phyloP scores from a whole-genome alignment of 2,888 invertebrate genomes.

The Sinodicranocentrus sp. region DNA sequence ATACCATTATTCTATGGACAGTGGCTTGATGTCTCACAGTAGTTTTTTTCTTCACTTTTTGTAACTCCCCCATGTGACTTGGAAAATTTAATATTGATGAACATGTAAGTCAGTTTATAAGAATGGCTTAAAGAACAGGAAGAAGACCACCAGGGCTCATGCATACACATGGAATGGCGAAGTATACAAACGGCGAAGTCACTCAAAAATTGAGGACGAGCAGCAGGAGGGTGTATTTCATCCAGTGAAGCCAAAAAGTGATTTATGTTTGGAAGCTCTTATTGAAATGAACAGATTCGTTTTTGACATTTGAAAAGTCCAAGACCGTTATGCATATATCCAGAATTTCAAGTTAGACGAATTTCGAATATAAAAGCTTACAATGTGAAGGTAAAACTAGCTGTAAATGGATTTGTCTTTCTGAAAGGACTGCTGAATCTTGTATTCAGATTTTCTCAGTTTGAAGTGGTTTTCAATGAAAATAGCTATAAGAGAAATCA shows the following conservation, averaged over 20 bases:
- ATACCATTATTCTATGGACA: no score
- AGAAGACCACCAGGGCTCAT: background rate
- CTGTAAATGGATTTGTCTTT: background rate
- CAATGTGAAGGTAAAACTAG: background rate
- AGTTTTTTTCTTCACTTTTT: no score
- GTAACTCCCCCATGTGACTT: no score
- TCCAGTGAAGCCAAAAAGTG: constrained; percentile 43
- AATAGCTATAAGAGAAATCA: no score
- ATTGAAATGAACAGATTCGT: constrained; percentile 58
- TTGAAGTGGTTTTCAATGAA: no score
- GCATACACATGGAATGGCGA: background rate
- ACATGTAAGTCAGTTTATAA: background rate
- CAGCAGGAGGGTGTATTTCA: constrained; percentile 40
- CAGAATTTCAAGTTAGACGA: no score
- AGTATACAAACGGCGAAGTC: constrained; percentile 42
- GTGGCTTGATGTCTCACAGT: no score
- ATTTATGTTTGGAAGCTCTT: constrained; percentile 54
- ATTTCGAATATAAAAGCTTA: background rate
- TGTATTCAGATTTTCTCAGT: no score
- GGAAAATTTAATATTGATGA: constrained; percentile 1
- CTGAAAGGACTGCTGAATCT: background rate
- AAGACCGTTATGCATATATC: background rate
- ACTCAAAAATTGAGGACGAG: constrained; percentile 41
- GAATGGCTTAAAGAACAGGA: background rate
- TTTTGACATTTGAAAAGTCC: constrained; percentile 28